phyloP scores from a whole-genome alignment of 2,888 invertebrate species.

The Lithophane leautieri region DNA sequence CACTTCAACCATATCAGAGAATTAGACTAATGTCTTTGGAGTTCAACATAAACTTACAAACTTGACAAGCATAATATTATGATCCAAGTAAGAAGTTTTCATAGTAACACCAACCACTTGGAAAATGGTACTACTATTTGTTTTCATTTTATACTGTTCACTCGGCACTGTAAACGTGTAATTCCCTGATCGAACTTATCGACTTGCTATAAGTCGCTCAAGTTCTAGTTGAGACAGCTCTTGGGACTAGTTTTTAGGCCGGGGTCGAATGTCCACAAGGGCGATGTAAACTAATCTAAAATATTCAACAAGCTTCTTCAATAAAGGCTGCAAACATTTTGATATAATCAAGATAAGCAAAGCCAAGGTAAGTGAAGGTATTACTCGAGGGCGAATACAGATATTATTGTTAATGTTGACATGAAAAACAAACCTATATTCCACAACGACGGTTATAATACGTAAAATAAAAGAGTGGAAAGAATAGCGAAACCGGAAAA shows the following conservation, averaged over 20 bases:
- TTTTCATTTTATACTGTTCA: constrained; percentile 42
- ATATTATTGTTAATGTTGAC: constrained; percentile 62
- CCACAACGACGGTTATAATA: constrained; percentile 75
- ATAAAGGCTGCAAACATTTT: constrained; percentile 35
- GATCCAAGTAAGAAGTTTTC: constrained; percentile 44
- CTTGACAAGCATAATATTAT: constrained; percentile 31
- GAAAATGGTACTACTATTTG: constrained; percentile 38
- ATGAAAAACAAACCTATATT: constrained; percentile 73
- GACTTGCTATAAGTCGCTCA: constrained; percentile 44
- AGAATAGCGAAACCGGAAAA: constrained; percentile 78
- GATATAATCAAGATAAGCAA: constrained; percentile 25
- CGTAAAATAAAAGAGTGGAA: constrained; percentile 74
- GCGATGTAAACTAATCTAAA: constrained; percentile 32
- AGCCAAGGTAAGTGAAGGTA: constrained; percentile 26
- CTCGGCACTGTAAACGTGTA: constrained; percentile 38
- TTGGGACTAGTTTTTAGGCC: constrained; percentile 47
- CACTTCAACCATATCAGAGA: constrained; percentile 18
- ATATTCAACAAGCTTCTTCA: constrained; percentile 23
- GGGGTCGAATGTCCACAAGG: constrained; percentile 38
- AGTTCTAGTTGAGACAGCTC: constrained; percentile 59
- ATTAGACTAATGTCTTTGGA: constrained; percentile 40
- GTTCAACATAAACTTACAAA: constrained; percentile 30
- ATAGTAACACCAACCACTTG: constrained; percentile 28
- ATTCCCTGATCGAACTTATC: constrained; percentile 58
- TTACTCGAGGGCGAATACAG: constrained; percentile 29